Percentiles rank a stretch among this genome's conserved stretches.
phyloP scores from a whole-genome alignment of 2,797 vertebrate species.

The Pelodytes ibericus region DNA sequence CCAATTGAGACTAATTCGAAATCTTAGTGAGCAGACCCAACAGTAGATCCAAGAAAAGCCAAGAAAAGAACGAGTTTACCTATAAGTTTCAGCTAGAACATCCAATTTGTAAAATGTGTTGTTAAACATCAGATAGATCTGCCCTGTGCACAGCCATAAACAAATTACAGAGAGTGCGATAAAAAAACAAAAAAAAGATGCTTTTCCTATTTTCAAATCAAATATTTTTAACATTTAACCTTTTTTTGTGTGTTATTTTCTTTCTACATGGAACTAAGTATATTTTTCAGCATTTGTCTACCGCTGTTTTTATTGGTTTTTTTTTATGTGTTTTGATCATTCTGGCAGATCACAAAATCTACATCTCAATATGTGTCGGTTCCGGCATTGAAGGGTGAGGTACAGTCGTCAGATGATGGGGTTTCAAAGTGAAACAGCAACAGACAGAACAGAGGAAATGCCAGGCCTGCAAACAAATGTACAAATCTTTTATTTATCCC shows the following conservation, averaged over 20 bases:
- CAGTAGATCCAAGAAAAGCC: too few species aligned
- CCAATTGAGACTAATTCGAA: too few species aligned
- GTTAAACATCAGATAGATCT: neutral
- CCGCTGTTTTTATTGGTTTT: too few species aligned
- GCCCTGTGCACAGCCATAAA: neutral
- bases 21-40: too few species aligned
- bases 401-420: constrained; percentile 56
- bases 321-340: constrained; percentile 18
- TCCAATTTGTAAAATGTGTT: too few species aligned
- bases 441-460: constrained; percentile 7
- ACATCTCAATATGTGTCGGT: constrained; percentile 15
- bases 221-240: neutral
- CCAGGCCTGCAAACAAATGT: constrained; percentile 24
- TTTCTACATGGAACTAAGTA: too few species aligned
- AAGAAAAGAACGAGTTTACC: too few species aligned
- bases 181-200: too few species aligned
- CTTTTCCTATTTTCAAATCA: neutral
- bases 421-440: constrained; percentile 18
- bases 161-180: neutral
- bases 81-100: too few species aligned
- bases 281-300: constrained; percentile 26
- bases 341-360: constrained; percentile 1
- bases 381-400: constrained; percentile 51
- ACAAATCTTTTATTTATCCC: constrained; percentile 41
- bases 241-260: neutral